Percentiles rank a stretch among this genome's conserved stretches.
Conservation (phyloP, 2,113 vertebrate species). For the Megatriorchis doriae region DNA sequence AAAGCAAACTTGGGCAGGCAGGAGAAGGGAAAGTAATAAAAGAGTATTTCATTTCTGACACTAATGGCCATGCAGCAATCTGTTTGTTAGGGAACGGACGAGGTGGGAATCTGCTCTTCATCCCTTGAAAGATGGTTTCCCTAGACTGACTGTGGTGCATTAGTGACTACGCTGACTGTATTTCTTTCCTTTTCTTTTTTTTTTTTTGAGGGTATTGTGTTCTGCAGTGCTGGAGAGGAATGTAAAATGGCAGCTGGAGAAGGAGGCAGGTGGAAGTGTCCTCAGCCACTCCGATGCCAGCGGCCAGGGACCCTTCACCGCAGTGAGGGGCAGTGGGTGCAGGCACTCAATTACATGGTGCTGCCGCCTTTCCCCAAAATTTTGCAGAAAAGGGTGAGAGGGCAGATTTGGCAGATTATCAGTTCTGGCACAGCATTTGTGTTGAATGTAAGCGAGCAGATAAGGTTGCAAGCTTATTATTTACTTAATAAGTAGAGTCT, state of each 20-base stretch:
- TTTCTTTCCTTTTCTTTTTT: background rate
- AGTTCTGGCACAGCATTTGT: background rate
- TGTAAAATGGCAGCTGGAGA: conserved; percentile 1
- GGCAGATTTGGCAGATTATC: background rate
- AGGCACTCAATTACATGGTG: background rate
- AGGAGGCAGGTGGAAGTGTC: background rate
- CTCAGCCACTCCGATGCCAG: background rate
- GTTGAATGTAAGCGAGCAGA: background rate
- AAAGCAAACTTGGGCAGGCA: conserved; percentile 54
- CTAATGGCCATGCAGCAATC: background rate
- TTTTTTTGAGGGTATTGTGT: background rate
- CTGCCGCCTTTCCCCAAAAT: background rate
- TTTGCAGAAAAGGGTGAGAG: background rate
- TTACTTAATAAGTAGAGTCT: background rate
- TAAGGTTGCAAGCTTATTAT: background rate
- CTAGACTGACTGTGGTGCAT: background rate
- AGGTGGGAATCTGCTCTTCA: background rate
- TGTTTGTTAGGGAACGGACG: background rate
- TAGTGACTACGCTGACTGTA: background rate
- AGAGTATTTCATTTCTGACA: conserved; percentile 35
- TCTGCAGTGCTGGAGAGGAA: background rate
- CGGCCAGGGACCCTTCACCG: accelerated
- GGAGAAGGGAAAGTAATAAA: conserved; percentile 30
- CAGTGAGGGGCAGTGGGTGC: background rate
- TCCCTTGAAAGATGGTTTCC: background rate